Evolutionary conservation across 2,888 invertebrate species (phyloP).

Genomic region (Dexiosoma caninum): DNA sequence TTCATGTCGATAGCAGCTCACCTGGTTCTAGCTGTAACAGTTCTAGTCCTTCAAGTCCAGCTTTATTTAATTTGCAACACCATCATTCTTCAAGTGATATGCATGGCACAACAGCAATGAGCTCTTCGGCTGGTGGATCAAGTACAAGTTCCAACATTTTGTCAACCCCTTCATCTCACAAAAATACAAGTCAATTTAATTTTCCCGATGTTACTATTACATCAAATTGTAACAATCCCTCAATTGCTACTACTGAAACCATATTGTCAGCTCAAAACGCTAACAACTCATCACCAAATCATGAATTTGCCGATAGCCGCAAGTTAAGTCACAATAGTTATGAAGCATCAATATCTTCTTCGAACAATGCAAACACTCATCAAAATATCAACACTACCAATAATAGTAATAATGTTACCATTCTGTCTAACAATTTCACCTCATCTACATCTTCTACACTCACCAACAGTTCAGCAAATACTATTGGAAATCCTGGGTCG

Average conservation of each 20-base stretch:
- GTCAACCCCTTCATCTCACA: conserved; percentile 72
- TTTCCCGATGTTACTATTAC: conserved; percentile 77
- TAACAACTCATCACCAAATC: conserved; percentile 49
- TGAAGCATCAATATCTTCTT: conserved; percentile 48
- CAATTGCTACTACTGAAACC: conserved; percentile 68
- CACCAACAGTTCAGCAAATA: conserved; percentile 56
- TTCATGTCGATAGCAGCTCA: conserved; percentile 89
- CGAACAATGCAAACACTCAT: conserved; percentile 52
- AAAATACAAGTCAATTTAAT: conserved; percentile 77
- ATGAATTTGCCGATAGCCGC: conserved; percentile 41
- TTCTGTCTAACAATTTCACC: conserved; percentile 34
- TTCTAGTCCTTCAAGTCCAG: conserved; percentile 97
- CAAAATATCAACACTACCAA: conserved; percentile 46
- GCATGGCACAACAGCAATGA: conserved; percentile 66
- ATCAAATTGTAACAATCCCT: conserved; percentile 65
- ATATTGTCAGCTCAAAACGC: conserved; percentile 70
- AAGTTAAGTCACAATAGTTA: conserved; percentile 55
- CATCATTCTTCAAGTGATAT: conserved; percentile 76
- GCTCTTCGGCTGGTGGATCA: conserved; percentile 68
- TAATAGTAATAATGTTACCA: conserved; percentile 63
- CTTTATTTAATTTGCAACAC: conserved; percentile 80
- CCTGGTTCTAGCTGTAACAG: conserved; percentile 97
- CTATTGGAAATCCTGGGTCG: conserved; percentile 66
- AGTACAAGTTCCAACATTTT: conserved; percentile 70
- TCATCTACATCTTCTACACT: conserved; percentile 41